Conservation (phyloP, 1,140 invertebrate species). For the Saccostrea glomerata region DNA sequence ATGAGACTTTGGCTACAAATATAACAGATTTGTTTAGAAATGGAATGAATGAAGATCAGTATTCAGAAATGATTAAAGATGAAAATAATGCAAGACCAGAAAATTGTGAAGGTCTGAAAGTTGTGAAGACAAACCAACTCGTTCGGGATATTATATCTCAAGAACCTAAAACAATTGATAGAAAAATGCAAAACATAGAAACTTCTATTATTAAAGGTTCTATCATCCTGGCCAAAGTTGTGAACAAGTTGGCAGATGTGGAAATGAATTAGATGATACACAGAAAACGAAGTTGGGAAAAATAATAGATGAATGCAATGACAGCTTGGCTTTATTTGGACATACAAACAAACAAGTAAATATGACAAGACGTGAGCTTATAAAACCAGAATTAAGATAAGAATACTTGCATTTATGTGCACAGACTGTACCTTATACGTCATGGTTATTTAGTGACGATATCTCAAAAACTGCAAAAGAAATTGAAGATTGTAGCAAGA, state of each 20-base stretch:
- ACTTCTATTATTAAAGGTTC: constrained; percentile 41
- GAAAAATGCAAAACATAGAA: constrained; percentile 54
- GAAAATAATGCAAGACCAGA: too few species aligned
- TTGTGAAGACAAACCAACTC: too few species aligned
- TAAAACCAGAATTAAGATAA: constrained; percentile 44
- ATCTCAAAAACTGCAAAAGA: constrained; percentile 4
- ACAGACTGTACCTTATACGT: constrained; percentile 26
- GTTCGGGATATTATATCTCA: too few species aligned
- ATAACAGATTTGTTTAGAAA: constrained; percentile 52
- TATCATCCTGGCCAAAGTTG: constrained; percentile 40
- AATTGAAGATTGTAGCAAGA: constrained; percentile 49
- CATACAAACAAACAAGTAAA: constrained; percentile 54
- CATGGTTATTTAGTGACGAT: constrained; percentile 53
- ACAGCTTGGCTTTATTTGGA: constrained; percentile 37
- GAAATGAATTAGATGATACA: background rate
- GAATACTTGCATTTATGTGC: too few species aligned
- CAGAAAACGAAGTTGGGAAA: too few species aligned
- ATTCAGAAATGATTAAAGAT: too few species aligned
- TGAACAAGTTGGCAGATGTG: constrained; percentile 14
- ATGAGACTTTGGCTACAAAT: background rate
- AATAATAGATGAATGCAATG: background rate
- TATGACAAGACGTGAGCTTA: constrained; percentile 42
- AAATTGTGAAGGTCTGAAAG: too few species aligned
- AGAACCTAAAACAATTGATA: background rate
- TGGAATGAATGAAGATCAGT: constrained; percentile 32